Percentiles rank a stretch among this genome's conserved stretches.
Evolutionary conservation across 1,140 invertebrate species (phyloP).

Genomic region (Phenacoccus solenopsis): DNA sequence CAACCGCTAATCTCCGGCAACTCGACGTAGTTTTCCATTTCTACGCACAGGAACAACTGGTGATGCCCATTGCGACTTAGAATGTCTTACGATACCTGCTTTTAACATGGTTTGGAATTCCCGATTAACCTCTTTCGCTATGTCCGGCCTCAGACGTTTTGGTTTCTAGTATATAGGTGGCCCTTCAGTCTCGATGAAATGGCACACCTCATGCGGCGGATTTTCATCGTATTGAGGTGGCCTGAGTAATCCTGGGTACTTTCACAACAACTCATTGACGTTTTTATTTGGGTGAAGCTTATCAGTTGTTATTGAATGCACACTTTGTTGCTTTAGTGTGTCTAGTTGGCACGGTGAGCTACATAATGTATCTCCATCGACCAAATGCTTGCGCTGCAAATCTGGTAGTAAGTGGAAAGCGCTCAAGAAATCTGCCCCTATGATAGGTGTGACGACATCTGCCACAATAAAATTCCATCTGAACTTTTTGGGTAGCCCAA

Average conservation of each 20-base stretch:
- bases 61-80: slow-evolving; percentile 33
- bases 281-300: neutral
- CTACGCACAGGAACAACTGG: slow-evolving; percentile 38
- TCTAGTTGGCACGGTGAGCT: neutral
- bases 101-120: slow-evolving; percentile 30
- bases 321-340: neutral
- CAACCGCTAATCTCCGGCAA: slow-evolving; percentile 32
- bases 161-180: slow-evolving; percentile 21
- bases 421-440: neutral
- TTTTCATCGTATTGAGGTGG: neutral
- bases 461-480: neutral
- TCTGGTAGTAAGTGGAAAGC: neutral
- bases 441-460: neutral
- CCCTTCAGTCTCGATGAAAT: slow-evolving; percentile 29
- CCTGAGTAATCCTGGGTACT: neutral
- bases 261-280: neutral
- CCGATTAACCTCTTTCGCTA: neutral
- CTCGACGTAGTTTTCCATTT: slow-evolving; percentile 30
- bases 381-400: neutral
- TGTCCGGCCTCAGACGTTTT: neutral
- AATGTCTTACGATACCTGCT: slow-evolving; percentile 27
- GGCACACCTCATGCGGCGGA: slow-evolving; percentile 24
- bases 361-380: slow-evolving; percentile 1
- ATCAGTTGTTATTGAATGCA: neutral
- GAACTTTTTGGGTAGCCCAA: neutral